Base-by-base conservation (phyloP, 2,113 vertebrate species). In the Phoenicopterus ruber region DNA sequence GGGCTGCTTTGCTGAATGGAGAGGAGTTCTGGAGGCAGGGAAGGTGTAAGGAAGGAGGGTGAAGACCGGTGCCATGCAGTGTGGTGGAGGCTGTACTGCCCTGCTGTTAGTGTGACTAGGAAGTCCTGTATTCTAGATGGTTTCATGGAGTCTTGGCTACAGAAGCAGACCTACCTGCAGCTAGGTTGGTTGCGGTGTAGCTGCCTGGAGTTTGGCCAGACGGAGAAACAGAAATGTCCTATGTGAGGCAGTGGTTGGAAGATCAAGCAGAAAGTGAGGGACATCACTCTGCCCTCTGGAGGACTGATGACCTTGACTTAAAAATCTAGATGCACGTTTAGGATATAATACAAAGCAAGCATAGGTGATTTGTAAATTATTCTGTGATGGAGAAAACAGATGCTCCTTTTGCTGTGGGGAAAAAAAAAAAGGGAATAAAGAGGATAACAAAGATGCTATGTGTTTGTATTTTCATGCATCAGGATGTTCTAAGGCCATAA, bases 11-110 rank as follows among this genome's bases (percentile, higher is more conserved):
- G n/a, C 38, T 49, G 47, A 81, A 77, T 3, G 15, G 44, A 69
- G 69, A 47, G 29, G 19, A 26, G 14, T 87, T 78, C 40, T 84
- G 36, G 32, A 47, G 34, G 26, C 2, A 3, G 22, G 11, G 14
- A 65, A 73, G 19, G 16, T 52, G 14, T 12, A 31, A 78, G 36
- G 55, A 69, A 47, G 40, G 6, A 38, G 17, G 20, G 1, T 57
- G 31, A 38, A 61, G 34, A 22, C 15, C 4, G 3, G 9, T 5
- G 3, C n/a, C 2, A 0, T 54, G 73, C 13, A 15, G 6, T 8
- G 11, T 42, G 34, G 20, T 83, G n/a, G 21, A 40, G 25, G 21
- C 49, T 73, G 1, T 55, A 44, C 47, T 74, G 46, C 50, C 82
- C 12, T 62, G 57, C 38, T 47, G 1, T 58, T 46, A 9, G 8